These are phyloP conservation scores for Trialeurodes vaporariorum DNA, from an alignment of 1,140 invertebrate species.

Conservation along the genomic window DNA sequence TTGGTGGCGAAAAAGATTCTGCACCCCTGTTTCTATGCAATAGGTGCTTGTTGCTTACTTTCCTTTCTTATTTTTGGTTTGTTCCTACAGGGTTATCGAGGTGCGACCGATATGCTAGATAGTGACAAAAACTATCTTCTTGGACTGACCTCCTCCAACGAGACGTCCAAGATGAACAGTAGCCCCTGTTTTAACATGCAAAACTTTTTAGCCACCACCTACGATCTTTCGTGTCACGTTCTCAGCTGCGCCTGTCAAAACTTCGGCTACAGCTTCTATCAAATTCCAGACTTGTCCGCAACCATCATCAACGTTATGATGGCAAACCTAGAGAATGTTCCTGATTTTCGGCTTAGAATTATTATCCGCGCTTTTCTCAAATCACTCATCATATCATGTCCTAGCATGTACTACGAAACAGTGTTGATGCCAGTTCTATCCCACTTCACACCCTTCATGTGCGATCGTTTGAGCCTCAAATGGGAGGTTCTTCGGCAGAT, in stretches of 20 bases:
- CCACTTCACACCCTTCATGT: conserved; percentile 56
- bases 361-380: conserved; percentile 75
- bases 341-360: conserved; percentile 71
- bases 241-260: conserved; percentile 63
- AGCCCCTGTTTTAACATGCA: conserved; percentile 35
- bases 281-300: conserved; percentile 47
- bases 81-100: conserved; percentile 45
- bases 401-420: conserved; percentile 55
- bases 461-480: conserved; percentile 51
- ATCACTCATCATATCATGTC: conserved; percentile 73
- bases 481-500: conserved; percentile 66
- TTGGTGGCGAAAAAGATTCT: too few species aligned
- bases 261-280: conserved; percentile 71
- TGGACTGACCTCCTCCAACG: conserved; percentile 35
- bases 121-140: conserved; percentile 54
- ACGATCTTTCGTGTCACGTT: conserved; percentile 65
- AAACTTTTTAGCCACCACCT: conserved; percentile 53
- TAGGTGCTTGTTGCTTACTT: conserved; percentile 13
- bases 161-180: neutral
- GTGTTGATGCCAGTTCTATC: conserved; percentile 66
- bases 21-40: too few species aligned
- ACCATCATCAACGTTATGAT: conserved; percentile 51
- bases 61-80: conserved; percentile 11
- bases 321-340: conserved; percentile 52
- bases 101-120: conserved; percentile 55